A percentile compares a stretch with the other conserved stretches of the same genome.
These are phyloP conservation scores for Lophius americanus DNA, from an alignment of 2,797 vertebrate genomes.

Conservation along the genomic window DNA sequence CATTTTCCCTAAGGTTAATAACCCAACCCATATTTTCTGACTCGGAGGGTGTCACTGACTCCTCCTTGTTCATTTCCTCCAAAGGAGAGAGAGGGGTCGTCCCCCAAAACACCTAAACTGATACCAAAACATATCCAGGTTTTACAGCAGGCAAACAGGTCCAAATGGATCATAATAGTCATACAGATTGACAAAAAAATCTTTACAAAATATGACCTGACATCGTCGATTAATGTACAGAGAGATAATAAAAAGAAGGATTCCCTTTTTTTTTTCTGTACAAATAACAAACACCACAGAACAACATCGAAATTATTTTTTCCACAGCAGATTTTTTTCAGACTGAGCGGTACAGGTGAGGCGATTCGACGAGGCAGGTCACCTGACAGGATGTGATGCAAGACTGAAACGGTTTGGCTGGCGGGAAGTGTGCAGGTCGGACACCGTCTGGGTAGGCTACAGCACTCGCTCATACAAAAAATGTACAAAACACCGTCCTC, in stretches of 20 bases:
- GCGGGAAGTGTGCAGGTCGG: conserved; percentile 90
- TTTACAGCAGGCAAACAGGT: conserved; percentile 83
- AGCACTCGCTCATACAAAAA: conserved; percentile 97
- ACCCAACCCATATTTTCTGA: conserved; percentile 47
- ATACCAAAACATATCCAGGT: conserved; percentile 84
- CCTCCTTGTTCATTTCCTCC: conserved; percentile 61
- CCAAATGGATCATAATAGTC: conserved; percentile 80
- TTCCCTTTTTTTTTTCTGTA: conserved; percentile 84
- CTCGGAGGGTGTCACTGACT: conserved; percentile 55
- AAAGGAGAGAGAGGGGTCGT: conserved; percentile 41
- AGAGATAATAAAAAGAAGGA: conserved; percentile 85
- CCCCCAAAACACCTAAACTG: conserved; percentile 75
- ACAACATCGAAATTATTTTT: conserved; percentile 84
- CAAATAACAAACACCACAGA: conserved; percentile 98
- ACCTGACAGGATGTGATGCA: conserved; percentile 78
- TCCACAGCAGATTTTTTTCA: conserved; percentile 75
- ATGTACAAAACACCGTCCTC: conserved; percentile 98
- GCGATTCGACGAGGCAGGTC: conserved; percentile 55
- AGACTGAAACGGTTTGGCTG: conserved; percentile 81
- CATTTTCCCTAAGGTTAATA: conserved; percentile 38
- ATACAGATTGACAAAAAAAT: conserved; percentile 86
- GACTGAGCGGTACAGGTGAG: conserved; percentile 55
- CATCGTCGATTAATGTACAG: conserved; percentile 79
- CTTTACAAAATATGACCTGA: conserved; percentile 84
- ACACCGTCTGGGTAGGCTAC: conserved; percentile 91